These are phyloP conservation scores for Thalassarche chlororhynchos DNA, from an alignment of 2,113 vertebrate genomes.

Conservation along the genomic window DNA sequence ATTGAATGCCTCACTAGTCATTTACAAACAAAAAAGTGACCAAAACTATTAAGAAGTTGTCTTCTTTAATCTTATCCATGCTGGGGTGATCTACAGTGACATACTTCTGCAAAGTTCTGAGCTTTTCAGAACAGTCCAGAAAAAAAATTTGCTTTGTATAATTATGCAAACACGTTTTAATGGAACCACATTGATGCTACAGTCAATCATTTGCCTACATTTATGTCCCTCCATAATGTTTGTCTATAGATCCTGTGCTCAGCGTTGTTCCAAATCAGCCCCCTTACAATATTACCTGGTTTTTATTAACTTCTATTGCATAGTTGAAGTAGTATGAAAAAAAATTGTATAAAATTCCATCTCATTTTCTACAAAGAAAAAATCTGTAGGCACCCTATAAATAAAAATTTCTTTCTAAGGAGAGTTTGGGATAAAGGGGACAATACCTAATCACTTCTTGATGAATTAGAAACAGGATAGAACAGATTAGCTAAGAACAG, in stretches of 20 bases:
- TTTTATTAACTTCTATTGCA: not conserved
- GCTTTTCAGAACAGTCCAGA: not conserved
- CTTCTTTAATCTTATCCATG: not conserved
- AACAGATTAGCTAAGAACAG: not conserved
- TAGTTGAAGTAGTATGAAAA: not conserved
- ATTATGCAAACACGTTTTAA: not conserved
- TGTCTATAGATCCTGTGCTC: not conserved
- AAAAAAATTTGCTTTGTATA: not conserved
- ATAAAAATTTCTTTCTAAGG: not conserved
- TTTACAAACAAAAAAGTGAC: not conserved
- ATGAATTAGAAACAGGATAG: not conserved
- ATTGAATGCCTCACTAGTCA: rapidly evolving
- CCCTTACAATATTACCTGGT: rapidly evolving
- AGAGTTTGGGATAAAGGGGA: not conserved
- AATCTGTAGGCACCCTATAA: not conserved
- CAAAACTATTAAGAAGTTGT: not conserved
- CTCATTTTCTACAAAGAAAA: not conserved
- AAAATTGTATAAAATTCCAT: not conserved
- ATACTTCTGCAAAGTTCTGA: not conserved
- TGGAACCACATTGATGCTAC: not conserved
- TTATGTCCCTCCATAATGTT: not conserved
- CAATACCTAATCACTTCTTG: not conserved
- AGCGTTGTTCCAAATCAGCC: not conserved
- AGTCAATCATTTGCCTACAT: not conserved
- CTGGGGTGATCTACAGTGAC: not conserved